Evolutionary conservation across 2,113 vertebrate genomes (phyloP), one percentile per base, ranked within the genome.

Genomic region (Lichenostomus cassidix): DNA sequence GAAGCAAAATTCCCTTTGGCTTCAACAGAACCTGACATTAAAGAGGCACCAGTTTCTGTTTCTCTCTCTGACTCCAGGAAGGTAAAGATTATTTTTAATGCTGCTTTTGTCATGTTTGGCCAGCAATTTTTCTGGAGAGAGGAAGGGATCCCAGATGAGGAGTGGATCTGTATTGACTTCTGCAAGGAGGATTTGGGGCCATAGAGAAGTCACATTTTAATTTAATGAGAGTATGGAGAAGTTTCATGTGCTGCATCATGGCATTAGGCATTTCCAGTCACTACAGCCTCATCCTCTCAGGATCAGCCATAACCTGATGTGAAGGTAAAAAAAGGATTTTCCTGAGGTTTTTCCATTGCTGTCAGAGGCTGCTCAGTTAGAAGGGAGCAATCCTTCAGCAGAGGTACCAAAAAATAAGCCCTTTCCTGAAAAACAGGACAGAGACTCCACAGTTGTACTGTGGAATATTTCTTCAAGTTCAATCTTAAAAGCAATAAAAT

Each of bases 1-100:
- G 89, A 68, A 93, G 94, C 86, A 92, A 94, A 94, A 95, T 75
- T 92, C 89, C 74, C 84, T 87, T 94, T 92, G 84, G 33, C 81
- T 94, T 84, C 75, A 44, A 46, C 49, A 76, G 65, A 83, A 53
- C 24, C 52, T n/a, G 11, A 69, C 75, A 81, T 93, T 55, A 62
- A 90, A 68, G n/a, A 92, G 41, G 12, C 74, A 56, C 1, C 2
- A 82, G 8, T 39, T 41, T 87, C 56, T 46, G 3, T 47, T 92
- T 71, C 46, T 46, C 16, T 14, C 68, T 46, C 65, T 39, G n/a
- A 56, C 25, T 94, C 52, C 49, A 87, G 41, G 59, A 80, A 78
- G 5, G 44, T 42, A 31, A 89, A 33, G 37, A 50, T 79, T 76
- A 55, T 65, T 90, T 83, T 77, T 70, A 89, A 47, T 10, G 14